phyloP scores from a whole-genome alignment of 2,888 invertebrate genomes.

The Branchipolynoe longqiensis region DNA sequence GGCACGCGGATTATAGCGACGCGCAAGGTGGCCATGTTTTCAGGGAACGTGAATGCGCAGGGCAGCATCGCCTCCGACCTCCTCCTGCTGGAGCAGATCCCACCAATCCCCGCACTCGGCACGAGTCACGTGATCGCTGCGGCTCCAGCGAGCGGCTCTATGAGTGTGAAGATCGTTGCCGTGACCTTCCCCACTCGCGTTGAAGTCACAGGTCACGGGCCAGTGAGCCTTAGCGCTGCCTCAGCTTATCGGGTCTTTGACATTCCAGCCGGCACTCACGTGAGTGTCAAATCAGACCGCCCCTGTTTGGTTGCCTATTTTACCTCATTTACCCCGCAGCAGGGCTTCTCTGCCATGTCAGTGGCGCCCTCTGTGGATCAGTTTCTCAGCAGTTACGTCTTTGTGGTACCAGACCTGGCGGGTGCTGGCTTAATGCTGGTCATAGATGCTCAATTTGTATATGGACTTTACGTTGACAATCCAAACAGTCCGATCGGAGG shows the following conservation, averaged over 20 bases:
- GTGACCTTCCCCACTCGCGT: constrained; percentile 12
- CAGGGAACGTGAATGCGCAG: not conserved
- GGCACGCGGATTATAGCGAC: not conserved
- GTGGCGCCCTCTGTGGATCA: constrained; percentile 23
- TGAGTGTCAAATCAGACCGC: not conserved
- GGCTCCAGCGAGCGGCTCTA: not conserved
- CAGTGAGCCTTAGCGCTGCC: not conserved
- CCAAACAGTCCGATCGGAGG: not conserved
- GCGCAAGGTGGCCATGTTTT: constrained; percentile 15
- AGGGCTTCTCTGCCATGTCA: constrained; percentile 21
- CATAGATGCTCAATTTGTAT: not conserved
- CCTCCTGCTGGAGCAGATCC: constrained; percentile 27
- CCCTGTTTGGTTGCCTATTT: constrained; percentile 16
- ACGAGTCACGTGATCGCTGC: not conserved
- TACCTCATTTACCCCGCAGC: not conserved
- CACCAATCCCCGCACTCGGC: not conserved
- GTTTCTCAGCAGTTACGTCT: constrained; percentile 29
- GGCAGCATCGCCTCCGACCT: not conserved
- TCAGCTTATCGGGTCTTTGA: not conserved
- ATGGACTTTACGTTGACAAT: not conserved
- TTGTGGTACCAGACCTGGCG: not conserved
- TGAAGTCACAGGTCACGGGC: not conserved
- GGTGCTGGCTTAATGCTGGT: constrained; percentile 3
- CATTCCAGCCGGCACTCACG: not conserved
- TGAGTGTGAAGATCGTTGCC: not conserved